These are phyloP conservation scores for Metopolophium dirhodum DNA, from an alignment of 1,140 invertebrate species.

Conservation along the genomic window DNA sequence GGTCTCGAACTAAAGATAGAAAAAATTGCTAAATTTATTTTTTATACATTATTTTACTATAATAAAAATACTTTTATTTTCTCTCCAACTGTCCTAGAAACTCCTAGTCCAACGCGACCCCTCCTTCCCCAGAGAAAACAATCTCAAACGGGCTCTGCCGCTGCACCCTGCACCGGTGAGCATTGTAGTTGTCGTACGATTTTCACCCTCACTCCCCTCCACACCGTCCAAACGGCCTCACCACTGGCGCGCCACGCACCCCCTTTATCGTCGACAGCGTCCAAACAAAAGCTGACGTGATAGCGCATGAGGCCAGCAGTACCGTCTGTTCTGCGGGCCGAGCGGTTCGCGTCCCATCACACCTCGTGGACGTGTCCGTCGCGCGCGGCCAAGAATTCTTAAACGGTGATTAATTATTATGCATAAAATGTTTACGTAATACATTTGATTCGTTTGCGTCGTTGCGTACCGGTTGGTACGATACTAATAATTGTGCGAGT, in stretches of 20 bases:
- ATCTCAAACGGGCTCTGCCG: background rate
- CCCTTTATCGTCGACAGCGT: background rate
- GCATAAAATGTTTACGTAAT: background rate
- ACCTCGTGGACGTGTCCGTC: background rate
- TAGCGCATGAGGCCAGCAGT: conserved; percentile 21
- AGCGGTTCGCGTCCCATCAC: background rate
- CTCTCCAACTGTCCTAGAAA: background rate
- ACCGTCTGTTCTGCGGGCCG: background rate
- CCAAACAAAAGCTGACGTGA: conserved; percentile 38
- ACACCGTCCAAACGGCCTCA: background rate
- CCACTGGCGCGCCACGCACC: background rate
- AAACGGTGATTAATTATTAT: background rate
- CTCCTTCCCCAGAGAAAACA: background rate
- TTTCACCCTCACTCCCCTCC: background rate
- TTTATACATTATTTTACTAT: background rate
- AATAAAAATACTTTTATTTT: background rate
- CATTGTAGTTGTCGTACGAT: background rate
- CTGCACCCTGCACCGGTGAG: background rate
- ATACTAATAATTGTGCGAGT: background rate
- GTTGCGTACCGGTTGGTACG: background rate
- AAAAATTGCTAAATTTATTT: background rate
- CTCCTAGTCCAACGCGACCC: background rate
- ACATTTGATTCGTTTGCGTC: too few species aligned
- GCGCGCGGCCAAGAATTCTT: background rate
- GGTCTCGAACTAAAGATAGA: background rate